Evolutionary conservation across 2,888 invertebrate genomes (phyloP), one percentile per base, ranked within the genome.

Genomic region (Pollenia griseotomentosa): DNA sequence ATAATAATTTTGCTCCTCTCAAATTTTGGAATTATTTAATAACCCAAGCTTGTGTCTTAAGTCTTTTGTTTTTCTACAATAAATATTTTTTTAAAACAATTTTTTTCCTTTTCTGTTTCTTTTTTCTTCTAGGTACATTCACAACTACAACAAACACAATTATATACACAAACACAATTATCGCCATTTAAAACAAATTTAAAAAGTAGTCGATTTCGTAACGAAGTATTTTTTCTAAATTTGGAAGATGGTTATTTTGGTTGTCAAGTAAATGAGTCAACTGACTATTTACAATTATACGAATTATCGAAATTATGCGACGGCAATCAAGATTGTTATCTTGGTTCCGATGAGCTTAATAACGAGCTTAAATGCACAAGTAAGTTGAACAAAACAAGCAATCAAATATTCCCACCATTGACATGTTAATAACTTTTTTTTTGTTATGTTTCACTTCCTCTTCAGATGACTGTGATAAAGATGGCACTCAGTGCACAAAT

Each of bases 191-290:
- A 93, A 90, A 92, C 92, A 90, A 91, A 91, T 91, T 89, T 90
- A 87, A 93, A 92, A 91, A 91, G 91, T 90, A 93, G 93, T 92
- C 93, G 93, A 95, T 96, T 96, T 94, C 97, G 96, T 95, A 96
- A 96, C 94, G 98, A 98, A 95, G 96, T 98, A 94, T 98, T 98
- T 95, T 98, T 98, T 95, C 96, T 98, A 94, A 98, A 98, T 95
- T 95, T 98, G 94, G 98, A 98, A 95, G 98, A 98, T 95, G 98
- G 98, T 93, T 98, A 98, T 94, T 98, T 98, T 94, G 98, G 98
- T 93, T 98, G 98, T 95, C 98, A 98, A 95, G 97, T 98, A 92
- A 98, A 98, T 95, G 97, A 97, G 95, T 98, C 98, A 92, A 97
- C 97, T 93, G 98, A 98, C 94, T 97, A 98, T 93, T 95, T 98